Evolutionary conservation across 1,140 invertebrate genomes (phyloP).

Genomic region (Drosophila guanche): DNA sequence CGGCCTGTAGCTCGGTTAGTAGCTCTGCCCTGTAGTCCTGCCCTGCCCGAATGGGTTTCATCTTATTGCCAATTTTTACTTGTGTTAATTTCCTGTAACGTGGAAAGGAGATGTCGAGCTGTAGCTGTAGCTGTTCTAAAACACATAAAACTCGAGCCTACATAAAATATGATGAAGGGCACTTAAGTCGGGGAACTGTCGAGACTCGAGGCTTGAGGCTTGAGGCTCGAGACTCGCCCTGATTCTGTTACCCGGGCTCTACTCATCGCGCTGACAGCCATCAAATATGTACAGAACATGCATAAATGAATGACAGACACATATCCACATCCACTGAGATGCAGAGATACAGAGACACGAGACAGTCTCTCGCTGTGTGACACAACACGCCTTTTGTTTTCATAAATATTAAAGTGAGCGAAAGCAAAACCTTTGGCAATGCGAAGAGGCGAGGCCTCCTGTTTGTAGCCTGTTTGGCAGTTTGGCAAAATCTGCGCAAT

Average conservation of each 20-base stretch:
- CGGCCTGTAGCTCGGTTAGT: constrained; percentile 64
- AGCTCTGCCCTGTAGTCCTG: constrained; percentile 1
- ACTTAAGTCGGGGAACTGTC: constrained; percentile 55
- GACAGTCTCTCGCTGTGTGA: constrained; percentile 16
- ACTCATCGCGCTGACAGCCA: constrained; percentile 64
- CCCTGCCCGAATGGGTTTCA: constrained; percentile 9
- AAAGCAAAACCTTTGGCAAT: constrained; percentile 46
- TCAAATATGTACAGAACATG: constrained; percentile 76
- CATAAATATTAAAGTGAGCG: constrained; percentile 77
- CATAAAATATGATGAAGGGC: constrained; percentile 80
- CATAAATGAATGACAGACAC: constrained; percentile 70
- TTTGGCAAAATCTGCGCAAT: constrained; percentile 58
- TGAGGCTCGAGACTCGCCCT: constrained; percentile 37
- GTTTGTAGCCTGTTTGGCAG: constrained; percentile 21
- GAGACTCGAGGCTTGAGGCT: constrained; percentile 24
- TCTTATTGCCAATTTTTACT: constrained; percentile 75
- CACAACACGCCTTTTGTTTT: constrained; percentile 66
- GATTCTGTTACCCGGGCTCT: constrained; percentile 18
- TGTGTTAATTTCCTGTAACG: constrained; percentile 74
- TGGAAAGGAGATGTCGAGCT: constrained; percentile 16
- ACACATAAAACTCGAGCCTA: constrained; percentile 57
- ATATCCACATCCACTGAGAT: constrained; percentile 12
- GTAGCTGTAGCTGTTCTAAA: constrained; percentile 43
- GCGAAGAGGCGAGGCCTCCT: constrained; percentile 3
- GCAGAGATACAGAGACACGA: constrained; percentile 5